Evolutionary conservation across 2,797 vertebrate species (phyloP).

Genomic region (Merluccius polli): DNA sequence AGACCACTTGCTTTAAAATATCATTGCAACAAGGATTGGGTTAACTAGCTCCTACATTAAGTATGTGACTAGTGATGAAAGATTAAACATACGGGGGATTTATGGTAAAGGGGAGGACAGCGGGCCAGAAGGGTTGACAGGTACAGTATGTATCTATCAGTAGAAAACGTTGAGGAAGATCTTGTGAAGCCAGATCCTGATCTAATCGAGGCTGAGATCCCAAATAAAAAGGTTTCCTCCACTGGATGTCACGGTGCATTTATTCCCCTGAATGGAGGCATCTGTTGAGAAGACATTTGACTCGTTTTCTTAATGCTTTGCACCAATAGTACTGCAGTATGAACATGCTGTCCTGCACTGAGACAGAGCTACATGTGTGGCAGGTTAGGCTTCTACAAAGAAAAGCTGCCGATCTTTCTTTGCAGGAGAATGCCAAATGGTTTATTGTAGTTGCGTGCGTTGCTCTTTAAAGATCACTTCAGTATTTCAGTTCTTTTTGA

Average conservation of each 20-base stretch:
- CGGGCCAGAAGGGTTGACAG: not conserved
- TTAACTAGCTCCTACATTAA: no score
- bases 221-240: not conserved
- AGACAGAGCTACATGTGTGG: not conserved
- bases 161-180: not conserved
- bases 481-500: not conserved
- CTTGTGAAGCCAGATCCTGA: not conserved
- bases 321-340: not conserved
- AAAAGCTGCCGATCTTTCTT: not conserved
- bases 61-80: no score
- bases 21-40: no score
- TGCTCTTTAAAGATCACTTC: not conserved
- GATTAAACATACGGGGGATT: no score
- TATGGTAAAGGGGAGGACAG: no score
- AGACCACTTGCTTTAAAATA: no score
- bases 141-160: not conserved
- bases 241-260: not conserved
- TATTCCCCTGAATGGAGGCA: not conserved
- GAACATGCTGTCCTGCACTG: not conserved
- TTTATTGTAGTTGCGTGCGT: not conserved
- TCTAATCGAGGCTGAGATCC: not conserved
- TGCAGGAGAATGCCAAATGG: no score
- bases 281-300: not conserved
- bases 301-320: not conserved
- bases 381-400: not conserved